Conservation (phyloP, 2,797 vertebrate genomes). For the Micromesistius poutassou region DNA sequence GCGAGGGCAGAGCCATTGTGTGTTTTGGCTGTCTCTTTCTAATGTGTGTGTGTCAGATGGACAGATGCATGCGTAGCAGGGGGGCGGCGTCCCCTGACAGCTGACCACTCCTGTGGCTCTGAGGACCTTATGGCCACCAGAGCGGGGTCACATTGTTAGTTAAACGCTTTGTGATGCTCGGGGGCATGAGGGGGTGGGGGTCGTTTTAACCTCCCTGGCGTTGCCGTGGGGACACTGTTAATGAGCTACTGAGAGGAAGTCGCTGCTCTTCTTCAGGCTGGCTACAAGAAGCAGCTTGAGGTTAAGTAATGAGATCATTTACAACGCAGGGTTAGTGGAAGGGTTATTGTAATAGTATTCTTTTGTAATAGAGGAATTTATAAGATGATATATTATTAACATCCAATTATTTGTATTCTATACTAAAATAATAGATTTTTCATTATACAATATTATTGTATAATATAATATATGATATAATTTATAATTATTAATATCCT, state of each 20-base stretch:
- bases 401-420: no score
- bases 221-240: constrained; percentile 44
- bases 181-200: not conserved
- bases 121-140: constrained; percentile 62
- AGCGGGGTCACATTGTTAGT: constrained; percentile 68
- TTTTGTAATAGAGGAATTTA: no score
- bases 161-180: constrained; percentile 57
- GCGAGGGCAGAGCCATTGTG: constrained; percentile 21
- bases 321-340: not conserved
- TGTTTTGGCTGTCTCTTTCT: not conserved
- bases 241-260: constrained; percentile 40
- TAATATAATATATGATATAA: no score
- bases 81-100: constrained; percentile 54
- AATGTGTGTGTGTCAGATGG: constrained; percentile 16
- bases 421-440: no score
- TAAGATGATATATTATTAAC: no score
- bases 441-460: no score
- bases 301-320: not conserved
- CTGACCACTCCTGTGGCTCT: constrained; percentile 51
- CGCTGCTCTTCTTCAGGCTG: not conserved
- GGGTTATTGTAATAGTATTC: not conserved
- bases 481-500: no score
- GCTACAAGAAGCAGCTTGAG: constrained; percentile 3
- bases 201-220: constrained; percentile 1
- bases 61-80: constrained; percentile 55